These are phyloP conservation scores for Acanthoscelides obtectus DNA, from an alignment of 2,888 invertebrate species.

Conservation along the genomic window DNA sequence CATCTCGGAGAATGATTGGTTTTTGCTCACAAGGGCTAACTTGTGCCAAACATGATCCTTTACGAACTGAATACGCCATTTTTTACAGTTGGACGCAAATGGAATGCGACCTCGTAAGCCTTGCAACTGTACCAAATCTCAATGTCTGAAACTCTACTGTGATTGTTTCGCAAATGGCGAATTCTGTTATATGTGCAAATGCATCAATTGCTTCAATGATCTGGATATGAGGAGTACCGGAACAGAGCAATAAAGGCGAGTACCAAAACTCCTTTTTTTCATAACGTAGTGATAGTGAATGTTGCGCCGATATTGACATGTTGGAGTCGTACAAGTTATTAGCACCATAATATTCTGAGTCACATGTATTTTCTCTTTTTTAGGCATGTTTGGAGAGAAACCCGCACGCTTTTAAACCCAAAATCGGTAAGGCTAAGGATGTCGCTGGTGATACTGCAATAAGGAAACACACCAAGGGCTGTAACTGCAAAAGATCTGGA, in stretches of 20 bases:
- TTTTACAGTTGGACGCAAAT: conserved; percentile 31
- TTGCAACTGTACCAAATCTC: conserved; percentile 98
- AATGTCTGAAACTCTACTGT: conserved; percentile 97
- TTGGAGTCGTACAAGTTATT: too few relatives aligned
- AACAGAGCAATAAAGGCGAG: conserved; percentile 76
- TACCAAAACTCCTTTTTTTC: too few relatives aligned
- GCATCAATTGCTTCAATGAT: conserved; percentile 96
- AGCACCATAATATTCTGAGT: too few relatives aligned
- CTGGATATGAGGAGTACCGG: conserved; percentile 88
- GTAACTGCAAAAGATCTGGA: conserved; percentile 96
- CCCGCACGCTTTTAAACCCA: conserved; percentile 96
- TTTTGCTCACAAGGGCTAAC: too few relatives aligned
- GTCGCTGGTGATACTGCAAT: conserved; percentile 67
- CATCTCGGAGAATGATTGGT: too few relatives aligned
- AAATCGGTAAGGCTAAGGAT: conserved; percentile 82
- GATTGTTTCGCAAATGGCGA: conserved; percentile 99
- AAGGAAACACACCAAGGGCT: conserved; percentile 94
- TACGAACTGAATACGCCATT: too few relatives aligned
- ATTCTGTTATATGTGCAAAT: conserved; percentile 97
- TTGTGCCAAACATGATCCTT: too few relatives aligned
- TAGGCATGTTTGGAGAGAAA: conserved; percentile 85
- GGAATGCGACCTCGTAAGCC: conserved; percentile 77
- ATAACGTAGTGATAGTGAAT: too few relatives aligned
- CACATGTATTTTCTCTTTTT: too few relatives aligned
- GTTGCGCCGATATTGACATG: too few relatives aligned